Conservation (phyloP, 2,113 vertebrate species). For the Tautogolabrus adspersus region DNA sequence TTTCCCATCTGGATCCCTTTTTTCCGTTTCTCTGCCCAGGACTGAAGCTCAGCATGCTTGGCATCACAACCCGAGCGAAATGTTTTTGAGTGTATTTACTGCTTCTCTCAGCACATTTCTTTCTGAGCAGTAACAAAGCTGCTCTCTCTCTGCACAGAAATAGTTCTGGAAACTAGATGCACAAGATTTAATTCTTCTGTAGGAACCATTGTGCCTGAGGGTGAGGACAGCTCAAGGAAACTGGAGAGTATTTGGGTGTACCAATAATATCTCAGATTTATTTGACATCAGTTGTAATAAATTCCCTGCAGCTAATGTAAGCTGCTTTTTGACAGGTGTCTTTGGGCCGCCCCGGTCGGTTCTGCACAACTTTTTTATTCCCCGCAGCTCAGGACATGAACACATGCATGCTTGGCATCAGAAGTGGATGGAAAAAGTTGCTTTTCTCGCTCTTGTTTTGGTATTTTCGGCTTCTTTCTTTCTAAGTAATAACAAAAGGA, state of each 20-base stretch:
- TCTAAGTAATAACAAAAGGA: not conserved
- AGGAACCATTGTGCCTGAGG: not conserved
- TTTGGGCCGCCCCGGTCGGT: not conserved
- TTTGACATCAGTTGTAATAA: no score
- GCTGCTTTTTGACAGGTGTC: not conserved
- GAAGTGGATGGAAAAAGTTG: not conserved
- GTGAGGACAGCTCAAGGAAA: not conserved
- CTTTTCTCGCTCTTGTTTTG: not conserved
- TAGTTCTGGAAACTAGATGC: not conserved
- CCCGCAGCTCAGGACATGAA: no score
- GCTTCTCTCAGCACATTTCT: constrained; percentile 4
- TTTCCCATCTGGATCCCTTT: not conserved
- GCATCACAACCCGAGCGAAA: not conserved
- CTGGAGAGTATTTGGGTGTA: not conserved
- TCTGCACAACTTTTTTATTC: no score
- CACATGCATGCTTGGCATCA: not conserved
- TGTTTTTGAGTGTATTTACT: not conserved
- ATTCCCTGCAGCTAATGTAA: not conserved
- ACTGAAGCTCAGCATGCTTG: not conserved
- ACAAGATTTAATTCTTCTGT: not conserved
- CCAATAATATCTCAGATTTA: no score
- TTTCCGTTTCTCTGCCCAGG: not conserved
- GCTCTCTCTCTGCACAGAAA: constrained; percentile 2
- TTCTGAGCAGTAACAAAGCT: constrained; percentile 8
- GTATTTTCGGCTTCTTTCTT: not conserved